phyloP scores from a whole-genome alignment of 2,797 vertebrate genomes.

The Gobionotothen gibberifrons region DNA sequence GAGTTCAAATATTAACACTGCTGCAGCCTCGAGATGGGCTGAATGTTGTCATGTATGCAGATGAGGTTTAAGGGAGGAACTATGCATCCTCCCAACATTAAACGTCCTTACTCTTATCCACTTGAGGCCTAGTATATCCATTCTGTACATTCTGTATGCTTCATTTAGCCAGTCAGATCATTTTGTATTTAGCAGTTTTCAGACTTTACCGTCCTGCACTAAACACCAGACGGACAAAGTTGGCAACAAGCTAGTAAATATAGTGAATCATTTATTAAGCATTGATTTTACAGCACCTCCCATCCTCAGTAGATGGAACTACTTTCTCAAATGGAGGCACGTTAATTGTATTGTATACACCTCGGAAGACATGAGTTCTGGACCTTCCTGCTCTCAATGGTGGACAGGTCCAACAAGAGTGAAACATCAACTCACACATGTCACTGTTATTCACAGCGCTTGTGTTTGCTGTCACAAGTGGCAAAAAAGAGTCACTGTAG shows the following conservation, averaged over 20 bases:
- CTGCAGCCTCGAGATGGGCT: conserved; percentile 45
- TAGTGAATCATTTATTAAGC: neutral
- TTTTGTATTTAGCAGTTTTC: neutral
- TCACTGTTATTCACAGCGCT: neutral
- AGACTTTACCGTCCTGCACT: no score
- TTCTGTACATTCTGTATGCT: conserved; percentile 25
- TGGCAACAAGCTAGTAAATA: neutral
- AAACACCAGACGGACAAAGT: no score
- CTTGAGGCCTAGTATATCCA: conserved; percentile 48
- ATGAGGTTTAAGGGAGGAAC: conserved; percentile 57
- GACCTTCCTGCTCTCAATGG: neutral
- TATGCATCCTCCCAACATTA: conserved; percentile 44
- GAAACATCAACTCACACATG: neutral
- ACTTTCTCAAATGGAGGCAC: no score
- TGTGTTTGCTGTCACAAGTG: neutral
- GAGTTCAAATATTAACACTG: conserved; percentile 61
- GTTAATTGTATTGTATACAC: no score
- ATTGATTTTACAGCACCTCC: no score
- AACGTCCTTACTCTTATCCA: conserved; percentile 32
- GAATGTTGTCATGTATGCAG: conserved; percentile 63
- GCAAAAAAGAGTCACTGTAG: neutral
- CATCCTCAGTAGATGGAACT: no score
- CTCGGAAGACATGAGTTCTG: no score
- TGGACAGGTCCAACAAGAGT: neutral
- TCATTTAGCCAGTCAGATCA: conserved; percentile 34